Evolutionary conservation across 2,888 invertebrate genomes (phyloP), one percentile per base, ranked within the genome.

Genomic region (Scrobipalpa atriplicella): DNA sequence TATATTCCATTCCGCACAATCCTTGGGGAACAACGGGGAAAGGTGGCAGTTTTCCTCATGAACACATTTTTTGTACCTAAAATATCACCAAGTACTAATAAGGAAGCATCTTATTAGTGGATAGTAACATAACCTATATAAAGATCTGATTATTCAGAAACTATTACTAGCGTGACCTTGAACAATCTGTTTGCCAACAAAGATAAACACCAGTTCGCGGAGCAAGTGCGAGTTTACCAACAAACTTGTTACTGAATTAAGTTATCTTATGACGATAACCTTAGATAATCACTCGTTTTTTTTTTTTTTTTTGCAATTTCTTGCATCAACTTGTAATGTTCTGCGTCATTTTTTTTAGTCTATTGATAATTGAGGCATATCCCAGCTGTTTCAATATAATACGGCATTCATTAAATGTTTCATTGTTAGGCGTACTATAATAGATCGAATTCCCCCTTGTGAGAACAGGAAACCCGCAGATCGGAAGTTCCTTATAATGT

Each of bases 151-250:
- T 29, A 29, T 29, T 29, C 29, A 29, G 29, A 29, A 29, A 29
- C 29, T 29, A 29, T n/a, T 47, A 16, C 16, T 47, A n/a, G n/a
- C 2, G 54, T 64, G 69, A 72, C 78, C 74, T 78, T 77, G 74
- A 66, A 62, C 64, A 56, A 68, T 66, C 71, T 75, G 77, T 78
- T 77, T 77, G 78, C 73, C 73, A 77, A 77, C 73, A 78, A 70
- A 69, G 67, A 67, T 63, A 52, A 38, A 65, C 66, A 71, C 72
- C 67, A 69, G 65, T 69, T 66, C 21, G 54, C 9, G 21, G 11
- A 56, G 54, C 54, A 67, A 70, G 66, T 71, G 36, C 29, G 21
- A 54, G 60, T 66, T 41, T n/a, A 62, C 66, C 41, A 62, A 62
- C 62, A 62, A 47, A 43, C 43, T 62, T 29, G 21, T 43, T 58